phyloP scores from a whole-genome alignment of 2,888 invertebrate genomes.

The Agriopis leucophaearia region DNA sequence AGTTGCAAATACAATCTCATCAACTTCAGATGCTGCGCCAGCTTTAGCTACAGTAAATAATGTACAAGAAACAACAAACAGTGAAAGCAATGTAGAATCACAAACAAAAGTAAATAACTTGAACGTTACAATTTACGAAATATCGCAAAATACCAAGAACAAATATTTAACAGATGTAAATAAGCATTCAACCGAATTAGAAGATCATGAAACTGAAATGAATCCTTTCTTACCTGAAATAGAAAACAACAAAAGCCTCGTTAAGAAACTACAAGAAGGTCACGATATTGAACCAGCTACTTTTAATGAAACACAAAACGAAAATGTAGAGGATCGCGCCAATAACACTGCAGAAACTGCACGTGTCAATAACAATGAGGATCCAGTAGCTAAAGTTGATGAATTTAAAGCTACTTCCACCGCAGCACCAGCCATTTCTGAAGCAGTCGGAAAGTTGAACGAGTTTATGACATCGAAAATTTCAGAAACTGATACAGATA shows the following conservation, averaged over 20 bases:
- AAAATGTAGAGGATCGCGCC: constrained; percentile 70
- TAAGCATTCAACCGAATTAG: constrained; percentile 68
- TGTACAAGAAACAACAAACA: constrained; percentile 34
- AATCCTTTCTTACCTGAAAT: constrained; percentile 89
- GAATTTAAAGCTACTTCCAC: constrained; percentile 42
- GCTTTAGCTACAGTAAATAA: constrained; percentile 10
- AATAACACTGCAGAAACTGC: constrained; percentile 49
- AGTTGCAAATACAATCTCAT: constrained; percentile 10
- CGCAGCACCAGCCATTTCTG: constrained; percentile 43
- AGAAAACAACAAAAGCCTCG: constrained; percentile 87
- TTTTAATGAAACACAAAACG: constrained; percentile 78
- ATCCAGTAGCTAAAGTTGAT: constrained; percentile 33
- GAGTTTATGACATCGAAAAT: constrained; percentile 55
- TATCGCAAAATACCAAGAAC: constrained; percentile 67
- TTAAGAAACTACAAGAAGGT: constrained; percentile 87
- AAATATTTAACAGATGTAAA: constrained; percentile 56
- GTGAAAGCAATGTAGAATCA: constrained; percentile 38
- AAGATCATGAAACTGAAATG: constrained; percentile 86
- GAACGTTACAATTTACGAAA: constrained; percentile 79
- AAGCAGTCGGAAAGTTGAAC: constrained; percentile 52
- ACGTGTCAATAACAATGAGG: constrained; percentile 26
- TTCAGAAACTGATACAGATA: constrained; percentile 47
- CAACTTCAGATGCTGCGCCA: not conserved
- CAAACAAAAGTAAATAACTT: constrained; percentile 69
- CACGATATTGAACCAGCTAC: constrained; percentile 78